Evolutionary conservation across 2,797 vertebrate species (phyloP).

Genomic region (Melanitta fusca): DNA sequence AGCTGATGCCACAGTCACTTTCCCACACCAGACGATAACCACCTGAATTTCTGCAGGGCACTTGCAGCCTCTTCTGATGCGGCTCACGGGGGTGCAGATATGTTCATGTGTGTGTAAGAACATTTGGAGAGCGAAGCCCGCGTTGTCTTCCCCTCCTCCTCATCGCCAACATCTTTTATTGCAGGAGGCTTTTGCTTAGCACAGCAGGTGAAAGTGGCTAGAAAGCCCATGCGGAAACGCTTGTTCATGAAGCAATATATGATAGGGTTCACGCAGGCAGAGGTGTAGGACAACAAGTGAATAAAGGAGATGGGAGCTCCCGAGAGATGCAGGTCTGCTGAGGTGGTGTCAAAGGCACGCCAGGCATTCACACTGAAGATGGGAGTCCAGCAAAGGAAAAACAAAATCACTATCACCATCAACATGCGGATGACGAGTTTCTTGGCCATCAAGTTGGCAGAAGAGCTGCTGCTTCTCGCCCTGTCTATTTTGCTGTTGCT

Average conservation of each 20-base stretch:
- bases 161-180: slow-evolving; percentile 44
- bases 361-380: slow-evolving; percentile 95
- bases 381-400: slow-evolving; percentile 97
- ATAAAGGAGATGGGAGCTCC: slow-evolving; percentile 98
- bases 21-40: not conserved
- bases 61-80: fast-evolving
- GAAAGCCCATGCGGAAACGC: slow-evolving; percentile 90
- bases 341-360: slow-evolving; percentile 89
- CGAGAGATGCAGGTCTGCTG: slow-evolving; percentile 87
- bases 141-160: slow-evolving; percentile 84
- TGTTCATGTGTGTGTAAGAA: slow-evolving; percentile 83
- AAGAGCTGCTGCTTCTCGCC: slow-evolving; percentile 85
- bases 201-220: slow-evolving; percentile 90
- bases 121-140: slow-evolving; percentile 82
- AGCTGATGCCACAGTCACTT: not conserved
- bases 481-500: slow-evolving; percentile 73
- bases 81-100: slow-evolving; percentile 75
- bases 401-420: slow-evolving; percentile 94
- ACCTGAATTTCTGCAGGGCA: not conserved
- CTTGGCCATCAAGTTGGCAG: slow-evolving; percentile 92
- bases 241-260: slow-evolving; percentile 99
- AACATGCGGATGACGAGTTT: slow-evolving; percentile 98
- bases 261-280: slow-evolving; percentile 95
- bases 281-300: slow-evolving; percentile 95
- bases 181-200: not conserved